Evolutionary conservation across 2,113 vertebrate genomes (phyloP), one percentile per base, ranked within the genome.

Genomic region (Forbesichthys papilliferus): DNA sequence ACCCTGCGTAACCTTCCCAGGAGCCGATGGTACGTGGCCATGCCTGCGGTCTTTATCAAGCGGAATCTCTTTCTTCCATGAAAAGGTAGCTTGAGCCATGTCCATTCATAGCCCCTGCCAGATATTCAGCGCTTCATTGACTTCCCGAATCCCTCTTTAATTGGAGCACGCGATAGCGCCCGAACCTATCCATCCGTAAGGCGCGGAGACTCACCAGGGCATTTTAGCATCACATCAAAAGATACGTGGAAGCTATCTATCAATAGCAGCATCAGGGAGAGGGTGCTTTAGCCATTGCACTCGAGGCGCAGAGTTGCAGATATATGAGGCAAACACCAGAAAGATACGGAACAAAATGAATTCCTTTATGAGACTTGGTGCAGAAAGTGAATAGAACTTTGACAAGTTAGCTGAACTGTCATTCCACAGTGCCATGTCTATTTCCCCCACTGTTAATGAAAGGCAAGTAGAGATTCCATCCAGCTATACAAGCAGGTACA

Each of bases 171-270:
- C 49, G 61, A 69, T 71, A 58, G 55, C 61, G 46, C 46, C 33
- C 60, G 51, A 57, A 49, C 67, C 61, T 9, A 12, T 5, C 66
- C 54, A 67, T 77, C 78, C 68, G 70, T 77, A 81, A 79, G 68
- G 55, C 71, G 72, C 60, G 69, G 76, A 58, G 58, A 64, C 72
- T 69, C 13, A 64, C 57, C 61, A 68, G 55, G 62, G 77, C 66
- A 59, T 80, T 82, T 82, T 75, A 83, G 53, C 7, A 3, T 68
- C 61, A 78, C 81, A 75, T 82, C 69, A 80, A 73, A 82, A 71
- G 53, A 64, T 0, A 10, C 54, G 68, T 63, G 56, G 66, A 75
- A 70, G 71, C 69, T 75, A 81, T 80, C 82, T 73, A 82, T 86
- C 81, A 81, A 64, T 3, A 5, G 49, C 48, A 71, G 34, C 48